phyloP scores from a whole-genome alignment of 1,140 invertebrate species.

The Matsumurasca onukii region DNA sequence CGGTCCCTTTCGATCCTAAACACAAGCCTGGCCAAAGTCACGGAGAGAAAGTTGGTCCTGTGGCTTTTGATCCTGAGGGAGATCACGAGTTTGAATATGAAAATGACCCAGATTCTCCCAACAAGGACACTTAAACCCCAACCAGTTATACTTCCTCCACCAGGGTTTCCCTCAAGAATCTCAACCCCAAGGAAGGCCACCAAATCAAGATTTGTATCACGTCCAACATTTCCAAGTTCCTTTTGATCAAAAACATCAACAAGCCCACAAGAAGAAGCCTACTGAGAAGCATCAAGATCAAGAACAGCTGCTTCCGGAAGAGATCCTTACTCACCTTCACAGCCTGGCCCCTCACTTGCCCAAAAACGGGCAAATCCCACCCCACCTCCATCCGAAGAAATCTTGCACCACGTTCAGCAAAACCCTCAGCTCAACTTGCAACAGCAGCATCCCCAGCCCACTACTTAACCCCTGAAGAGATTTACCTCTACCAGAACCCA shows the following conservation, averaged over 20 bases:
- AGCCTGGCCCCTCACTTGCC: slow-evolving; percentile 21
- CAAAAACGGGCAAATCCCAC: slow-evolving; percentile 12
- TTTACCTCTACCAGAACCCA: slow-evolving; percentile 33
- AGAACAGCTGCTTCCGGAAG: slow-evolving; percentile 10
- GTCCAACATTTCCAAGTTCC: slow-evolving; percentile 25
- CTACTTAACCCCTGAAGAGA: slow-evolving; percentile 32
- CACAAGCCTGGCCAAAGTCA: neutral
- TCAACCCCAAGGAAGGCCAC: slow-evolving; percentile 5
- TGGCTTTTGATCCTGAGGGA: neutral
- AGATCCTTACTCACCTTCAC: slow-evolving; percentile 25
- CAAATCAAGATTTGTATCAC: slow-evolving; percentile 11
- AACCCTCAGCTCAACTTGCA: slow-evolving; percentile 23
- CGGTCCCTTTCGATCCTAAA: neutral
- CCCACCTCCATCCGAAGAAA: slow-evolving; percentile 29
- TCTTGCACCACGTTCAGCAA: slow-evolving; percentile 31
- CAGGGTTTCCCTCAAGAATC: slow-evolving; percentile 2
- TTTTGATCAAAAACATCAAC: slow-evolving; percentile 1
- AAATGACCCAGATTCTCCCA: neutral
- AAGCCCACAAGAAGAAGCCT: slow-evolving; percentile 10
- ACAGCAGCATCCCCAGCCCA: slow-evolving; percentile 11
- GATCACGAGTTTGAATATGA: slow-evolving; percentile 14
- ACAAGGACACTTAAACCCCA: slow-evolving; percentile 15
- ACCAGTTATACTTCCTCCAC: slow-evolving; percentile 23
- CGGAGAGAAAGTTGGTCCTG: neutral
- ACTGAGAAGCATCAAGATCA: slow-evolving; percentile 1